Conservation (phyloP, 2,113 vertebrate species). For the Charadrius vociferus region DNA sequence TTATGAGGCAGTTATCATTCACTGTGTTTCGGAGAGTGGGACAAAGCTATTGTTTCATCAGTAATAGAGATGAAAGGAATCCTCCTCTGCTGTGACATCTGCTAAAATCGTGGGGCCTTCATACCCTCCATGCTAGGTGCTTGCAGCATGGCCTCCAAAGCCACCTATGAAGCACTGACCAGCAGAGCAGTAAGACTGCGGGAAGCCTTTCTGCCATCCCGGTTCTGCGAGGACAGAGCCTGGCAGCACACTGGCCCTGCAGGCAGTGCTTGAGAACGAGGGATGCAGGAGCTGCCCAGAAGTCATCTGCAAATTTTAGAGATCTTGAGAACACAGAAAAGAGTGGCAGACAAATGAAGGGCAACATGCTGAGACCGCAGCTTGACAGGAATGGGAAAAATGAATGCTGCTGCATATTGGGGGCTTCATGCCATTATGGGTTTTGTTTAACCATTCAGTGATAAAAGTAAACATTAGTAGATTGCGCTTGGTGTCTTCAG, state of each 20-base stretch:
- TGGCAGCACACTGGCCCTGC: fast-evolving
- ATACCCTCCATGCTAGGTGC: background rate
- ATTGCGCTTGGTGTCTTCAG: background rate
- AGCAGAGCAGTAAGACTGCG: fast-evolving
- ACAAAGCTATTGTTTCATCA: constrained; percentile 42
- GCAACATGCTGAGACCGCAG: background rate
- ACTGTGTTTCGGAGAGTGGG: background rate
- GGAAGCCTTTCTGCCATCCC: fast-evolving
- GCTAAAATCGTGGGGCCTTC: background rate
- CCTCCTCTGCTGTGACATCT: background rate
- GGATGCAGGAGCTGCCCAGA: background rate
- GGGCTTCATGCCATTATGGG: fast-evolving
- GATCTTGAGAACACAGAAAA: background rate
- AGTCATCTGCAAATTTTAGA: no score
- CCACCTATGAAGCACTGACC: background rate
- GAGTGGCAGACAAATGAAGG: background rate
- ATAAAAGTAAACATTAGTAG: background rate
- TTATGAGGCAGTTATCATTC: background rate
- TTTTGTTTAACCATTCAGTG: background rate
- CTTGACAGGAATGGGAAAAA: background rate
- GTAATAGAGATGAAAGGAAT: background rate
- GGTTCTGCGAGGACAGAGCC: background rate
- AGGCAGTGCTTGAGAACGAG: background rate
- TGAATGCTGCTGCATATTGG: fast-evolving
- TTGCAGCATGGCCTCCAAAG: background rate